These are phyloP conservation scores for Branchellion lobata DNA, from an alignment of 2,888 invertebrate species.

Conservation along the genomic window DNA sequence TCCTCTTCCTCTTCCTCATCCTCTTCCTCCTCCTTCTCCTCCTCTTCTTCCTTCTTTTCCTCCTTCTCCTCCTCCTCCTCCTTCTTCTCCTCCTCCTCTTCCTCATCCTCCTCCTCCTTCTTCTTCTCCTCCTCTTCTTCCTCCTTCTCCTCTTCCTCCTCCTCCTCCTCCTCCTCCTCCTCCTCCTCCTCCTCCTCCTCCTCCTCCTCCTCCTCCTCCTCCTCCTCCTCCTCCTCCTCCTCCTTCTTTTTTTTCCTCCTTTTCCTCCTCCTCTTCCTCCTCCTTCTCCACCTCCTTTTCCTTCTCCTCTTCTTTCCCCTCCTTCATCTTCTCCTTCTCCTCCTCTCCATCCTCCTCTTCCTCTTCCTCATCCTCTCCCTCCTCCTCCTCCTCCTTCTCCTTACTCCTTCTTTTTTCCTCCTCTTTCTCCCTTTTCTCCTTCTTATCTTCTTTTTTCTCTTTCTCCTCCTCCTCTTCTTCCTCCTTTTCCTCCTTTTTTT, in stretches of 20 bases:
- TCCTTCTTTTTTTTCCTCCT: background rate
- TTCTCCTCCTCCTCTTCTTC: background rate
- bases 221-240: background rate
- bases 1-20: background rate
- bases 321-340: background rate
- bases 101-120: background rate
- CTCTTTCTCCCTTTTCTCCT: no score
- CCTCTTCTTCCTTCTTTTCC: background rate
- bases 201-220: background rate
- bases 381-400: no score
- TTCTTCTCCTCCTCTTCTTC: background rate
- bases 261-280: no score
- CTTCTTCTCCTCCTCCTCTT: background rate
- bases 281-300: no score
- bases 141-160: background rate
- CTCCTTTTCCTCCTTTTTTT: background rate
- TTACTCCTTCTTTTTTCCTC: no score
- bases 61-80: no score
- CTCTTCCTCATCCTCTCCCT: background rate
- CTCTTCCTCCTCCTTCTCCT: background rate
- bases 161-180: background rate
- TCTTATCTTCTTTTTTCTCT: background rate
- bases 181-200: slow-evolving; percentile 54
- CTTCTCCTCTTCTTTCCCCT: no score
- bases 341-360: background rate